Evolutionary conservation across 2,888 invertebrate species (phyloP), one percentile per base, ranked within the genome.

Genomic region (Molorchus minor): DNA sequence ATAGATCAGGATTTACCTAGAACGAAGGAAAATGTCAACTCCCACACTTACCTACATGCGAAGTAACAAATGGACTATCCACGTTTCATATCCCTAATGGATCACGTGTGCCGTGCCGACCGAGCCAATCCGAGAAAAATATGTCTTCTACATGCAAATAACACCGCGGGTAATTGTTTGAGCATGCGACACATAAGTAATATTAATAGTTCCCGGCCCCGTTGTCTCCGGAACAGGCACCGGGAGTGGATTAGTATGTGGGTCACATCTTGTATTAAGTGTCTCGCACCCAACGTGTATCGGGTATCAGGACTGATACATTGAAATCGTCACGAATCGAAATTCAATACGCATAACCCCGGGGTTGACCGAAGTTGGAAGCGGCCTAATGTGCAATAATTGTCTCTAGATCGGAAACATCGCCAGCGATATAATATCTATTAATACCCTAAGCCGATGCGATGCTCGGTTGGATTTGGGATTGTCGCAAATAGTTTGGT

Each of bases 251-350:
- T 49, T 70, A 68, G 66, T 64, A 73, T 69, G 67, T 64, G 58
- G 65, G 71, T 70, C 72, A 71, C 71, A 73, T 69, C 69, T 69
- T 62, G 66, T 64, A 71, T 71, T 69, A 71, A 71, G 68, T 66
- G 70, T 65, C 64, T 68, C 59, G 60, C 68, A 68, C 69, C 71
- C 66, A 61, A 58, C 58, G 62, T 66, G 67, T 67, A 66, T 70
- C 68, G 60, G 56, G 64, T 67, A 66, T 70, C 68, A 58, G 56
- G 64, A 62, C 68, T 68, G 68, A 67, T 67, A 61, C 67, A 64
- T 61, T 55, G 64, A 66, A 70, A 68, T 69, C 67, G 64, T 67
- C 65, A 55, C 60, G 56, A 68, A 67, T 71, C 62, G 68, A 58
- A 65, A 69, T 69, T 71, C 70, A 67, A 69, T 70, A 66, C 65